Percentiles rank a stretch among this genome's conserved stretches.
Conservation (phyloP, 2,888 invertebrate genomes). For the Mimumesa dahlbomi region DNA sequence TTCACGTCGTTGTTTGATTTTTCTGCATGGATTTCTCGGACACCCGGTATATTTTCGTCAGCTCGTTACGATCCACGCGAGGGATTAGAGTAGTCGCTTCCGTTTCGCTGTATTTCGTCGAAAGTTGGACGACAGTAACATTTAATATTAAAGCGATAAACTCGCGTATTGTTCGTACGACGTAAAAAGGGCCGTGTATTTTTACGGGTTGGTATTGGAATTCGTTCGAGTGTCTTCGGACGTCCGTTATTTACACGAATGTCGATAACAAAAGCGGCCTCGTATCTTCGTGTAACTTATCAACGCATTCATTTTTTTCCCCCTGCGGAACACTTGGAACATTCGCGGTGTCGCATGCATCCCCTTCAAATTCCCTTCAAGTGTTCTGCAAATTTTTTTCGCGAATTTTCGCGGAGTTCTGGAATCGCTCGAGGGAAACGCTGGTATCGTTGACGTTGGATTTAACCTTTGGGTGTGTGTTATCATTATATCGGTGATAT, state of each 20-base stretch:
- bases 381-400: no score
- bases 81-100: not conserved
- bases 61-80: conserved; percentile 13
- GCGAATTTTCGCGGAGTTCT: no score
- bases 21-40: no score
- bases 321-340: no score
- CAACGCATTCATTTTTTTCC: not conserved
- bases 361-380: no score
- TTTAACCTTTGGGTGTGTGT: no score
- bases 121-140: conserved; percentile 26
- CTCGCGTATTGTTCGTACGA: conserved; percentile 13
- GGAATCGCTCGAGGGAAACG: no score
- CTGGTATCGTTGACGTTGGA: no score
- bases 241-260: conserved; percentile 35
- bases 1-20: no score
- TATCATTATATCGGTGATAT: no score
- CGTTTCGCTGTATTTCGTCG: conserved; percentile 4
- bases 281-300: conserved; percentile 33
- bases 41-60: not conserved
- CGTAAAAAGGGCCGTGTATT: conserved; percentile 30
- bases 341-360: no score
- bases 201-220: conserved; percentile 25
- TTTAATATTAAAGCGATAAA: conserved; percentile 49
- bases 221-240: conserved; percentile 42
- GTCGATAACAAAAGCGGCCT: conserved; percentile 39